phyloP scores from a whole-genome alignment of 1,140 invertebrate genomes.

The Tetramorium alpestre region DNA sequence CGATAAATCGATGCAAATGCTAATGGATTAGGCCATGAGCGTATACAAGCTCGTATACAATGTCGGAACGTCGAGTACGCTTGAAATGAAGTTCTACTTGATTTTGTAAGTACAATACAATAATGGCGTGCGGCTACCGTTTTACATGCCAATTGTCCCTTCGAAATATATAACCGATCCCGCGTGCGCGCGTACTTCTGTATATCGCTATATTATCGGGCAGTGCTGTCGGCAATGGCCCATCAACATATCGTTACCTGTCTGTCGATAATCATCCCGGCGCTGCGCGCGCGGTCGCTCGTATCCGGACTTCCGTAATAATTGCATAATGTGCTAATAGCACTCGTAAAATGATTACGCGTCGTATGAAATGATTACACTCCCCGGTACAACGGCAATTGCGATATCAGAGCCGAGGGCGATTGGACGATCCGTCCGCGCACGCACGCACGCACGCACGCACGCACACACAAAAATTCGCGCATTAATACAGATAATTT shows the following conservation, averaged over 20 bases:
- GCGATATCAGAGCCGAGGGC: neutral
- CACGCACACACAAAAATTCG: neutral
- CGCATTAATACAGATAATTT: constrained; percentile 29
- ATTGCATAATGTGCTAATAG: constrained; percentile 61
- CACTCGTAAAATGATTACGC: constrained; percentile 56
- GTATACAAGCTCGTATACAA: constrained; percentile 15
- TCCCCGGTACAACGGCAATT: constrained; percentile 14
- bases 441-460: neutral
- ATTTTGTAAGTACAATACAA: constrained; percentile 47
- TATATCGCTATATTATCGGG: constrained; percentile 35
- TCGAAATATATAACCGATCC: constrained; percentile 42
- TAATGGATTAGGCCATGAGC: constrained; percentile 31
- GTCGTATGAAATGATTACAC: constrained; percentile 59
- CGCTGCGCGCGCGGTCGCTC: constrained; percentile 31
- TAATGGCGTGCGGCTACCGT: constrained; percentile 16
- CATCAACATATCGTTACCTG: constrained; percentile 60
- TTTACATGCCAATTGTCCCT: constrained; percentile 50
- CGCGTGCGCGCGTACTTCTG: neutral
- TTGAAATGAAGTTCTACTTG: constrained; percentile 42
- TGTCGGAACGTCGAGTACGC: constrained; percentile 8
- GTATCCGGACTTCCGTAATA: constrained; percentile 58
- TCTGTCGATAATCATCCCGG: constrained; percentile 57
- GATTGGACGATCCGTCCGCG: neutral
- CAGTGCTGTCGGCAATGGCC: constrained; percentile 23
- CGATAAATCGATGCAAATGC: constrained; percentile 41